phyloP scores from a whole-genome alignment of 2,888 invertebrate species.

The Caenorhabditis becei region DNA sequence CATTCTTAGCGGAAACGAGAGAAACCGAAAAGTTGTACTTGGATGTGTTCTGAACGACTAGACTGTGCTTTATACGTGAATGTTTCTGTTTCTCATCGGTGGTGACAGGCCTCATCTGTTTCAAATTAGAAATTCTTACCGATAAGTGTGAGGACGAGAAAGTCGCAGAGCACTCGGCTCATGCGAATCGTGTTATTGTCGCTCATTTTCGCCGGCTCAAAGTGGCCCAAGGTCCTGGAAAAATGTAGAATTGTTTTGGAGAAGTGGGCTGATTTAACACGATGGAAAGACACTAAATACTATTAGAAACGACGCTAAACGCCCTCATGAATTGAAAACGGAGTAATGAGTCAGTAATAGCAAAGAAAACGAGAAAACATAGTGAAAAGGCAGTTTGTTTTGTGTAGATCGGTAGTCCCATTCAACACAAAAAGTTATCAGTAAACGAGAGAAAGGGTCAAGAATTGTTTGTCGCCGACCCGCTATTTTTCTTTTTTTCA shows the following conservation, averaged over 20 bases:
- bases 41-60: background rate
- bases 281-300: too few species aligned
- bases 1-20: background rate
- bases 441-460: constrained; percentile 7
- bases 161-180: constrained; percentile 77
- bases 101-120: too few species aligned
- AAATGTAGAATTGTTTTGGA: background rate
- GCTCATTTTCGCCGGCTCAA: constrained; percentile 49
- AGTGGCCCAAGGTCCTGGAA: constrained; percentile 28
- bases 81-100: too few species aligned
- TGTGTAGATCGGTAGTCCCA: background rate
- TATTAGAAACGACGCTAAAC: too few species aligned
- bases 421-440: background rate
- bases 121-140: constrained; percentile 65
- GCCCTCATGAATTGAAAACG: background rate
- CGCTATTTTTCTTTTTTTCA: constrained; percentile 5
- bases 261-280: too few species aligned
- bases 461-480: background rate
- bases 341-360: constrained; percentile 5
- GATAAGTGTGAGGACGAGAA: constrained; percentile 75
- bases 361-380: background rate
- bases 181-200: constrained; percentile 73
- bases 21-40: background rate
- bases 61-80: too few species aligned
- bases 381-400: background rate